phyloP scores from a whole-genome alignment of 2,797 vertebrate genomes.

The Allobates femoralis region DNA sequence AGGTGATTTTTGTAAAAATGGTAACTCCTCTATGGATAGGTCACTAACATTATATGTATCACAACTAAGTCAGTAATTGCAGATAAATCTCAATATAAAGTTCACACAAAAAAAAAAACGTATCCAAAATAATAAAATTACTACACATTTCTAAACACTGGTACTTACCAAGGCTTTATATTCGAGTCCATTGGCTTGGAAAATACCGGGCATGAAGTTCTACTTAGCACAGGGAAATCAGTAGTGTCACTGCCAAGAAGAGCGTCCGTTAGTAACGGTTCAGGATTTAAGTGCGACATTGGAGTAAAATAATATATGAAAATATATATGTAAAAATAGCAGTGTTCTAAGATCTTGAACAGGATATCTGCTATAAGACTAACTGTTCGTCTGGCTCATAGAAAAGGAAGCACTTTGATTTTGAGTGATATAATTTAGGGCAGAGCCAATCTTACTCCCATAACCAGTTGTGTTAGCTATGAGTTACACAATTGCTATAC shows the following conservation, averaged over 20 bases:
- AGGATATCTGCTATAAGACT: background rate
- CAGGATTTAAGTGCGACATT: background rate
- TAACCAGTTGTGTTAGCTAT: slow-evolving; percentile 43
- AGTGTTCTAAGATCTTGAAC: background rate
- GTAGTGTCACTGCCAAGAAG: slow-evolving; percentile 50
- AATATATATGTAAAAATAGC: background rate
- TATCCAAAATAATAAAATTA: background rate
- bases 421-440: slow-evolving; percentile 19
- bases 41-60: background rate
- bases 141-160: slow-evolving; percentile 44
- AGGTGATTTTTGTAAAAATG: background rate
- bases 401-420: background rate
- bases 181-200: slow-evolving; percentile 83
- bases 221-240: slow-evolving; percentile 70
- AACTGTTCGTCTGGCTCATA: background rate
- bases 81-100: background rate
- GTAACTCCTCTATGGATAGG: background rate
- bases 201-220: slow-evolving; percentile 76
- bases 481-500: background rate
- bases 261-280: background rate
- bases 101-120: background rate
- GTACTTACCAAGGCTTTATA: slow-evolving; percentile 75
- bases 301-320: background rate
- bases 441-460: slow-evolving; percentile 23
- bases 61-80: background rate